Percentiles rank a stretch among this genome's conserved stretches.
These are phyloP conservation scores for Schizaphis graminum DNA, from an alignment of 2,888 invertebrate genomes.

Conservation along the genomic window DNA sequence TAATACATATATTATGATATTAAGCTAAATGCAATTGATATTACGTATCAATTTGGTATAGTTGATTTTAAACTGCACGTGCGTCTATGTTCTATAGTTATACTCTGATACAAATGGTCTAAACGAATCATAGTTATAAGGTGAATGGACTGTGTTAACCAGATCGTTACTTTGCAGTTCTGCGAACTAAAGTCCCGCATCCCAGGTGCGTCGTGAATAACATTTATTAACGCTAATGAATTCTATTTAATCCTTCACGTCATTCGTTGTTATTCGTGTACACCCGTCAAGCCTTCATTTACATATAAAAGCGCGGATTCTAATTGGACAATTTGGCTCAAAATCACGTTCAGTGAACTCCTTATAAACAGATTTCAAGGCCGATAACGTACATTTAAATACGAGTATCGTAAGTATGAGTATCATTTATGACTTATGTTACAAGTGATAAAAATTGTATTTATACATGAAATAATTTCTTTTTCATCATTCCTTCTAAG, in stretches of 20 bases:
- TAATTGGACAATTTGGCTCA: not conserved
- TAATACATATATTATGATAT: not conserved
- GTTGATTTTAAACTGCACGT: not conserved
- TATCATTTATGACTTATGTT: no score
- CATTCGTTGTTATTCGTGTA: not conserved
- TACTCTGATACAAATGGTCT: not conserved
- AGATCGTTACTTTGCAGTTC: slow-evolving; percentile 44
- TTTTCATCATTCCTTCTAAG: no score
- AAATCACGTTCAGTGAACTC: not conserved
- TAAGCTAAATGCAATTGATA: not conserved
- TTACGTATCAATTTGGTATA: not conserved
- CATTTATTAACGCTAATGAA: slow-evolving; percentile 31
- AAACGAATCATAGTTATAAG: not conserved
- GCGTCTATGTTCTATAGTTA: not conserved
- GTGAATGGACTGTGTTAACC: slow-evolving; percentile 40
- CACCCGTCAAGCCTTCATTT: not conserved
- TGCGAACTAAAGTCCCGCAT: slow-evolving; percentile 28
- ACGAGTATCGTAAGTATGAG: not conserved
- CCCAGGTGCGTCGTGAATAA: slow-evolving; percentile 24
- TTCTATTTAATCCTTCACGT: slow-evolving; percentile 21
- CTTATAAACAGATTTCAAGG: not conserved
- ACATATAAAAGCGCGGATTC: not conserved
- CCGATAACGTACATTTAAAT: not conserved
- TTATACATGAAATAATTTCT: no score
- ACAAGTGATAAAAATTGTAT: no score